Base-by-base conservation (phyloP, 2,888 invertebrate genomes). In the Nomada goodeniana region DNA sequence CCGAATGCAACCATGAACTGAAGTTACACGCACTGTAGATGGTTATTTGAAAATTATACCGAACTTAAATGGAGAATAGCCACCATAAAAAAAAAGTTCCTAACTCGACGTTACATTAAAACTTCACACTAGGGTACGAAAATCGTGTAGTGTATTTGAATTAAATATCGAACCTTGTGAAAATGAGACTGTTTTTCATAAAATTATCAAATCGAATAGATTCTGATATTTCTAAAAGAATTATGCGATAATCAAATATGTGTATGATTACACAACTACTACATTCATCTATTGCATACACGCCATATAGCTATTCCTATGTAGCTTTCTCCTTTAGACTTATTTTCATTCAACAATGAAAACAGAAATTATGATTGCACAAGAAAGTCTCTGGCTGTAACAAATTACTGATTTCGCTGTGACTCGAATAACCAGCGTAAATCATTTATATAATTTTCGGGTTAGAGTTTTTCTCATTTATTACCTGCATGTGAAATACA, bases 1-100 rank as follows among this genome's bases (percentile, higher is more conserved):
- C 53, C 57, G 67, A 71, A 82, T 15, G 36, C 44, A 15, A 36
- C 67, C 26, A 52, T 53, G n/a, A 44, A 57, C 70, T 75, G 76
- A 82, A 75, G 57, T 70, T 71, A 20, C 18, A 11, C 59, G 15
- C 36, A 50, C 23, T 55, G 36, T 36, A 44, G 26, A 20, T 26
- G 44, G 55, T 42, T 55, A 26, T 78, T 72, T 68, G 23, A 80
- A 71, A 79, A 26, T 15, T n/a, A 15, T 57, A 53, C 11, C n/a
- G 9, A 52, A 67, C 61, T 2, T 42, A 67, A 18, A 11, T 7
- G 11, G 26, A 52, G 44, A 18, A 1, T 20, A 2, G 52, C 44
- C 61, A 69, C 26, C 13, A 36, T 36, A 0, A 1, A 44, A 42
- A 52, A 64, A 76, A 70, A 18, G 3, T 79, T 23, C 52, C 79